A percentile compares a stretch with the other conserved stretches of the same genome.
These are phyloP conservation scores for Lithophane socia DNA, from an alignment of 2,888 invertebrate species.

Conservation along the genomic window DNA sequence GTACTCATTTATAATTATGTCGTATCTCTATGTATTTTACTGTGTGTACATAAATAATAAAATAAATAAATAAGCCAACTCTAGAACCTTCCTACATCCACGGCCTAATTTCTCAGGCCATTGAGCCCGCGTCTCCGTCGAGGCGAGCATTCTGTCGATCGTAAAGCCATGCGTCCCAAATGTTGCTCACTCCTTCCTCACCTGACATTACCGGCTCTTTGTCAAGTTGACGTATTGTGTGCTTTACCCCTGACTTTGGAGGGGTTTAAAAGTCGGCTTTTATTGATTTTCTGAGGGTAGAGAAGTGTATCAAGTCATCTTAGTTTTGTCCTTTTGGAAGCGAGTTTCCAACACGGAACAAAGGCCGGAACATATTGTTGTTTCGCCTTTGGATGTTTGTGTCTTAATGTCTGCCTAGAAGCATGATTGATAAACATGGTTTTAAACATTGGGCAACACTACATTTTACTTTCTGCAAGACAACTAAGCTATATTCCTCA, in stretches of 20 bases:
- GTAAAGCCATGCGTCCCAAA: conserved; percentile 41
- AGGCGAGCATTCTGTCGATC: conserved; percentile 47
- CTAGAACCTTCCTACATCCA: conserved; percentile 13
- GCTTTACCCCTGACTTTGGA: conserved; percentile 16
- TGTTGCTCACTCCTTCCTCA: conserved; percentile 32
- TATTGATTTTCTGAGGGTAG: conserved; percentile 5
- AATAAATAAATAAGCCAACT: too few relatives aligned
- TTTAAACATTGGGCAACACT: not conserved
- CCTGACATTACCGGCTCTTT: conserved; percentile 40
- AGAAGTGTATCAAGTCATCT: too few relatives aligned
- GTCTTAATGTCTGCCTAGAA: not conserved
- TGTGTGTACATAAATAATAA: too few relatives aligned
- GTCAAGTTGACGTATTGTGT: conserved; percentile 39
- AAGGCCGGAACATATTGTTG: too few relatives aligned
- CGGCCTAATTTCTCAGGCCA: conserved; percentile 63
- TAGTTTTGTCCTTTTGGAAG: not conserved
- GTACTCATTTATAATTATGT: too few relatives aligned
- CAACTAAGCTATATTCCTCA: not conserved
- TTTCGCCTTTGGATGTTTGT: not conserved
- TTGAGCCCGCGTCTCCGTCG: conserved; percentile 50
- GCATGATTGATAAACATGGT: not conserved
- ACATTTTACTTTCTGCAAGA: not conserved
- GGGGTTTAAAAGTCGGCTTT: not conserved
- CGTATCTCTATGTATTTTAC: too few relatives aligned
- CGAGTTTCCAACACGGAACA: not conserved